Base-by-base conservation (phyloP, 2,113 vertebrate genomes). In the Catharus fuscescens region DNA sequence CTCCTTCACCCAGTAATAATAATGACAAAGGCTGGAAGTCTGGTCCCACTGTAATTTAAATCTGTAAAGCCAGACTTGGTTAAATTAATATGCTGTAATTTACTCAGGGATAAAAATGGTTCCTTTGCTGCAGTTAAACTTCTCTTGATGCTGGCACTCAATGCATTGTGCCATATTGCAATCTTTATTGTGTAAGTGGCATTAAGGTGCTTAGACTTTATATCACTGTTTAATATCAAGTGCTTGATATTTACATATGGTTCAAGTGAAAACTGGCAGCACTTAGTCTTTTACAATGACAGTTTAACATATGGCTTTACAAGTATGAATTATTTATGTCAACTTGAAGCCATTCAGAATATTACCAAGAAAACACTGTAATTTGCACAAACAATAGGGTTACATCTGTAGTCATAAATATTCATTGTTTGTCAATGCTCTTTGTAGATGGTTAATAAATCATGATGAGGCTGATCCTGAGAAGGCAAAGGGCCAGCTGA, bases 361-460 rank as follows among this genome's bases (percentile, higher is more conserved):
- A 88, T 86, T 96, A 94, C 60, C 64, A 94, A 88, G 42, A 96
- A 95, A 91, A 64, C 54, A 91, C 70, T 93, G 31, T 80, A 69
- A 94, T 95, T 93, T 95, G 88, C 79, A 65, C 66, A 91, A 93
- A 96, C 88, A 96, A 95, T 95, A 74, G 74, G 42, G 79, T 80
- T 94, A 93, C 92, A 95, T 95, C 94, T 96, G 94, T 86, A 96
- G 74, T 73, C 79, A 96, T 96, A 97, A 95, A 95, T 97, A 96
- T 92, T 82, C 92, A 88, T 86, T 90, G 72, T 91, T 96, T 90
- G 86, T 86, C 81, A 82, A 48, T 90, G 74, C 7, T 80, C 52
- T 92, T 88, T 80, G 74, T 56, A 86, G 79, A 21, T 80, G 50
- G 89, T 87, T 95, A 91, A 92, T 95, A 96, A 94, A 95, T 95